These are phyloP conservation scores for Cygnus buccinator DNA, from an alignment of 2,113 vertebrate species.

Conservation along the genomic window DNA sequence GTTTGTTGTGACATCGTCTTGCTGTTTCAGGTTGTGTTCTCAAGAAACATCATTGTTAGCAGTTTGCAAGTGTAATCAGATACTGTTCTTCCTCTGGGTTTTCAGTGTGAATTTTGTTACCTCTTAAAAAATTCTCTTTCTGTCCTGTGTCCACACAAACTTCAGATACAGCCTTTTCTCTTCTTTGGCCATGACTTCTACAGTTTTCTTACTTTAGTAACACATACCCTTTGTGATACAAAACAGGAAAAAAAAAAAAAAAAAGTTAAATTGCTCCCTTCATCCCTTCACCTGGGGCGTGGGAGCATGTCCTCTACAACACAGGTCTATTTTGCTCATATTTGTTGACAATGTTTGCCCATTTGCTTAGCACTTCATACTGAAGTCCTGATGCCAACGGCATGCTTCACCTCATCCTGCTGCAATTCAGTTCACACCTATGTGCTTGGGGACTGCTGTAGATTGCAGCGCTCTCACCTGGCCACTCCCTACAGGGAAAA, in stretches of 20 bases:
- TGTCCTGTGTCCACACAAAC: background rate
- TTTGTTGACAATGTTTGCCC: background rate
- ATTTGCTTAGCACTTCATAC: background rate
- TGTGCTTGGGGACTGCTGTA: background rate
- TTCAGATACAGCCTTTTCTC: background rate
- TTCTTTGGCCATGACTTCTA: background rate
- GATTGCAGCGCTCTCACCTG: background rate
- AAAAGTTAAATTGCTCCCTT: background rate
- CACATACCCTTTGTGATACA: background rate
- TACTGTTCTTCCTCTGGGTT: background rate
- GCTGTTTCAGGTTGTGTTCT: background rate
- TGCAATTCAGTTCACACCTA: background rate
- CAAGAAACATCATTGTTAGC: background rate
- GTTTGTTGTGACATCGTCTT: background rate
- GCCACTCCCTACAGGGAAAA: background rate
- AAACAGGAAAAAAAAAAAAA: background rate
- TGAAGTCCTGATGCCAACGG: background rate
- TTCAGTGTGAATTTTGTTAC: conserved; percentile 15
- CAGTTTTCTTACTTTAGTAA: background rate
- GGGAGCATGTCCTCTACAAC: background rate
- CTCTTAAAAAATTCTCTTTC: background rate
- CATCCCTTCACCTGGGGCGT: background rate
- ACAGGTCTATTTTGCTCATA: background rate
- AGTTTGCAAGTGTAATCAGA: conserved; percentile 1
- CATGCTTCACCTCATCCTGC: background rate